These are phyloP conservation scores for Cheilosia vulpina DNA, from an alignment of 2,888 invertebrate species.

Conservation along the genomic window DNA sequence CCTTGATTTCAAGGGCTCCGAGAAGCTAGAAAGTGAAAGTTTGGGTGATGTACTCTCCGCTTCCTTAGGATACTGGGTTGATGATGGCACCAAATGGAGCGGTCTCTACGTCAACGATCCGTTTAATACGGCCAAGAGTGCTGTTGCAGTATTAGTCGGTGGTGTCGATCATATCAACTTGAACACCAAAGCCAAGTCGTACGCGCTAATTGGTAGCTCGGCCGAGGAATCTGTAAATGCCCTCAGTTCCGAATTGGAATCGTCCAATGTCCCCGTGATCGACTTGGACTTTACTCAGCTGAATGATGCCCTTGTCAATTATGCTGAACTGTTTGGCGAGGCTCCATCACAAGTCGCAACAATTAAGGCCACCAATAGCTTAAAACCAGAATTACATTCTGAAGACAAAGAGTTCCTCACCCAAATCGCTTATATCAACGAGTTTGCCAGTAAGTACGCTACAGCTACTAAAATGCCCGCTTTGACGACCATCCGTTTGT, in stretches of 20 bases:
- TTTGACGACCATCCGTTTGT: constrained; percentile 79
- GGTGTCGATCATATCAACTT: constrained; percentile 85
- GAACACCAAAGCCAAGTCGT: constrained; percentile 79
- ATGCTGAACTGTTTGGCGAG: constrained; percentile 78
- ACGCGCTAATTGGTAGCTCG: constrained; percentile 78
- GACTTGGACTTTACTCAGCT: constrained; percentile 87
- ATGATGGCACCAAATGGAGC: constrained; percentile 88
- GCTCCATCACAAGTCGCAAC: constrained; percentile 66
- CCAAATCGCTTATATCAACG: constrained; percentile 78
- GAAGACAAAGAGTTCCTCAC: constrained; percentile 81
- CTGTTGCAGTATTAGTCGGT: constrained; percentile 88
- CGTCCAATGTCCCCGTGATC: constrained; percentile 86
- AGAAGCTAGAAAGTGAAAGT: constrained; percentile 86
- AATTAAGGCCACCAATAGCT: constrained; percentile 77
- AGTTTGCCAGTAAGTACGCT: constrained; percentile 78
- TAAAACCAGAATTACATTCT: constrained; percentile 80
- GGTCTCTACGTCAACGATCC: constrained; percentile 89
- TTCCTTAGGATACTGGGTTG: constrained; percentile 89
- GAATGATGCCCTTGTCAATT: constrained; percentile 84
- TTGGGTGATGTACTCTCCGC: constrained; percentile 89
- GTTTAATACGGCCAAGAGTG: constrained; percentile 89
- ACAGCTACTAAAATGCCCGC: constrained; percentile 78
- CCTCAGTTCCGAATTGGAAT: constrained; percentile 86
- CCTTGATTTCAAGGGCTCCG: constrained; percentile 88
- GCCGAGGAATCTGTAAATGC: constrained; percentile 83